Evolutionary conservation across 2,888 invertebrate species (phyloP), one percentile per base, ranked within the genome.

Genomic region (Falcaria lacertinaria): DNA sequence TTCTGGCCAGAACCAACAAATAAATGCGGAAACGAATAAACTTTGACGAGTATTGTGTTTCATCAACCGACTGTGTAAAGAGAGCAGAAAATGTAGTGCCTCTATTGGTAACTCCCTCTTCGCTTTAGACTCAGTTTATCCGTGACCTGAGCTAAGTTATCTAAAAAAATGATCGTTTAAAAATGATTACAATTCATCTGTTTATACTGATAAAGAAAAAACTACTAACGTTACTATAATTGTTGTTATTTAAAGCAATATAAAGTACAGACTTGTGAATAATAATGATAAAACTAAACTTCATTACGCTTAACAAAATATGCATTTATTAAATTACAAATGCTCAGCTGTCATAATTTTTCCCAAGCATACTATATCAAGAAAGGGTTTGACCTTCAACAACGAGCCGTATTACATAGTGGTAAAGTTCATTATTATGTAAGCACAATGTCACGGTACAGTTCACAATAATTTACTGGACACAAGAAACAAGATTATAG

Each of bases 401-500:
- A 14, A 15, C 41, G 32, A 42, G 45, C 41, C 41, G 41, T 54
- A 50, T 49, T 35, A 28, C 44, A 38, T 43, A 0, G 38, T 4
- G 17, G n/a, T 44, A 45, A 43, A 42, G 47, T 51, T 39, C 17
- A 47, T 41, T 49, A 46, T 51, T 32, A 36, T 14, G 33, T 35
- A 50, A 46, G 44, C 40, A 7, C 28, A 28, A 3, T 28, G 28
- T 11, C 28, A 28, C 11, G 28, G 28, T 28, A 28, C 28, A 28
- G 28, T 28, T 28, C 28, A 28, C 28, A 28, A 11, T 2, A 28
- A 1, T 28, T 28, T 28, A 28, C 28, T 2, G 11, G 28, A 28
- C 11, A 28, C 0, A 28, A 28, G 28, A 2, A 28, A 28, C 28
- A 28, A 1, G 28, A 11, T 28, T 11, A 28, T 7, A 4, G 3